phyloP scores from a whole-genome alignment of 1,140 invertebrate species.

The Zaprionus inermis region DNA sequence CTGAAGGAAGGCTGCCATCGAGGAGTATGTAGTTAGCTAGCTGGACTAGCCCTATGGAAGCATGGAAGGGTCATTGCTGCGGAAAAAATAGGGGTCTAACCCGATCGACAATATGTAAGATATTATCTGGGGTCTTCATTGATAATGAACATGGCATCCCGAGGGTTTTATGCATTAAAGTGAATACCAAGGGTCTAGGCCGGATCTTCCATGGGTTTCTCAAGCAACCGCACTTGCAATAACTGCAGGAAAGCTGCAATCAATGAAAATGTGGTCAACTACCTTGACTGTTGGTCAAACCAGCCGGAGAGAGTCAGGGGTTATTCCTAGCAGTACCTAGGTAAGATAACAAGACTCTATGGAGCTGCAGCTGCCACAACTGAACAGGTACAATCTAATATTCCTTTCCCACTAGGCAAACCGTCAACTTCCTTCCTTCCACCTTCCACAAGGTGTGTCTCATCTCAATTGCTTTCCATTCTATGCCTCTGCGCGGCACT shows the following conservation, averaged over 20 bases:
- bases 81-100: neutral
- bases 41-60: neutral
- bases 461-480: neutral
- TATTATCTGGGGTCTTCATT: too few species aligned
- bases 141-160: too few species aligned
- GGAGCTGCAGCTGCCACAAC: neutral
- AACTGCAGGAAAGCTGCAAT: too few species aligned
- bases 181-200: too few species aligned
- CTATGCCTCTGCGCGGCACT: neutral
- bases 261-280: neutral
- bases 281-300: neutral
- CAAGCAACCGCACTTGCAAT: too few species aligned
- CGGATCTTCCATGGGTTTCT: too few species aligned
- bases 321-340: neutral
- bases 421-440: neutral
- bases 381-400: neutral
- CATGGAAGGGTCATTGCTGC: too few species aligned
- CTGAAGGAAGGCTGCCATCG: neutral
- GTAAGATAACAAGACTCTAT: neutral
- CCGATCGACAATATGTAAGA: too few species aligned
- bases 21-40: neutral
- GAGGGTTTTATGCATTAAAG: too few species aligned
- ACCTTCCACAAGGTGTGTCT: neutral
- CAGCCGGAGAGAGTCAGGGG: neutral
- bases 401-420: too few species aligned